These are phyloP conservation scores for Caradrina kadenii DNA, from an alignment of 2,888 invertebrate species.

Conservation along the genomic window DNA sequence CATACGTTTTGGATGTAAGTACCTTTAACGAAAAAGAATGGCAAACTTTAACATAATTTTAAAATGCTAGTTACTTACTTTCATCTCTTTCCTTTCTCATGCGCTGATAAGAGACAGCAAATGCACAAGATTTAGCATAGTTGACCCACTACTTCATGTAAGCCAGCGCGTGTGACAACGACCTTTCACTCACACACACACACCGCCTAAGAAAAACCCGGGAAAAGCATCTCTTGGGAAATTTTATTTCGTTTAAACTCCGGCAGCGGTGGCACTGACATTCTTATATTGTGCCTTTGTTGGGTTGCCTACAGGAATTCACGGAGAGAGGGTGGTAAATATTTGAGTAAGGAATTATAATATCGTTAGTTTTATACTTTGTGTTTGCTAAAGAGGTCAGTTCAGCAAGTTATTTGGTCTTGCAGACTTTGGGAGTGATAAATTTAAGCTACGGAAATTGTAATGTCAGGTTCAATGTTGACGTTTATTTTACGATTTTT, in stretches of 20 bases:
- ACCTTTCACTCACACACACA: slow-evolving; percentile 24
- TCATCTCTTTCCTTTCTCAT: background rate
- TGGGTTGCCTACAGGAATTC: slow-evolving; percentile 32
- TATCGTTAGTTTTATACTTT: slow-evolving; percentile 19
- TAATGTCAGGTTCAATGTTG: background rate
- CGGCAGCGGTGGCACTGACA: slow-evolving; percentile 47
- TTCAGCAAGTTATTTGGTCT: background rate
- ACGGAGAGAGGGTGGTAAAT: slow-evolving; percentile 35
- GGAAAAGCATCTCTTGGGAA: slow-evolving; percentile 59
- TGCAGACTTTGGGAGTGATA: background rate
- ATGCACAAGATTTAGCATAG: background rate
- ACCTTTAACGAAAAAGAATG: no score
- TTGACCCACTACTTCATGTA: slow-evolving; percentile 6
- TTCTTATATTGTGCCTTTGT: slow-evolving; percentile 59
- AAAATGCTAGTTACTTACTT: background rate
- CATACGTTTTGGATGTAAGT: no score
- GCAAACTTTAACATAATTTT: no score
- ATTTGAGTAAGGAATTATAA: slow-evolving; percentile 40
- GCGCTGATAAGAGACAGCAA: background rate
- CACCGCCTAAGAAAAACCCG: slow-evolving; percentile 41
- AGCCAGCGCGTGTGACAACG: slow-evolving; percentile 14
- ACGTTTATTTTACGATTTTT: no score
- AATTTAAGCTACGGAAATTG: background rate
- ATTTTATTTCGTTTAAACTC: slow-evolving; percentile 68
- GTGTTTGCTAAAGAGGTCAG: background rate